A percentile compares a stretch with the other conserved stretches of the same genome.
Conservation (phyloP, 1,140 invertebrate genomes). For the Caligus rogercresseyi region DNA sequence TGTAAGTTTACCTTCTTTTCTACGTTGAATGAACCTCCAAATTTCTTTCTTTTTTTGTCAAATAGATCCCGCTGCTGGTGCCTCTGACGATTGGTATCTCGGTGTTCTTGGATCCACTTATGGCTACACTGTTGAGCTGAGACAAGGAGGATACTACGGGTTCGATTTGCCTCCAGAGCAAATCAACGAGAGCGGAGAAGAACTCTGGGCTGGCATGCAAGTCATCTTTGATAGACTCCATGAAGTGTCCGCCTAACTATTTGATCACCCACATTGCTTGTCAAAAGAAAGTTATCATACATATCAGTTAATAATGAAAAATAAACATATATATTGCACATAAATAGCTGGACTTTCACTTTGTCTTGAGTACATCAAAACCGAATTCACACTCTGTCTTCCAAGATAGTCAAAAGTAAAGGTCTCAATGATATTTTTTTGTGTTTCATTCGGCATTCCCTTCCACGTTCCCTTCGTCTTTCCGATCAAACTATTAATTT, state of each 20-base stretch:
- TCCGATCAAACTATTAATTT: too few species aligned
- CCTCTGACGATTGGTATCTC: slow-evolving; percentile 32
- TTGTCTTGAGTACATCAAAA: too few species aligned
- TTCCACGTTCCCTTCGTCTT: too few species aligned
- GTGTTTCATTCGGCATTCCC: too few species aligned
- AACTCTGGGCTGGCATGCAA: slow-evolving; percentile 26
- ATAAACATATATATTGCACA: too few species aligned
- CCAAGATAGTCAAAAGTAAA: too few species aligned
- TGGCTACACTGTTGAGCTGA: slow-evolving; percentile 32
- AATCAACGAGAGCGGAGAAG: slow-evolving; percentile 31
- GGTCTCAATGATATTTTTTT: too few species aligned
- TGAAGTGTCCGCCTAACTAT: slow-evolving; percentile 16
- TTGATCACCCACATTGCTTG: too few species aligned
- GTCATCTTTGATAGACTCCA: slow-evolving; percentile 13
- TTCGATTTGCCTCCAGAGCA: slow-evolving; percentile 33
- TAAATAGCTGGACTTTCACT: too few species aligned
- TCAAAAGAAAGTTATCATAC: too few species aligned
- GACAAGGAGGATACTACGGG: slow-evolving; percentile 30
- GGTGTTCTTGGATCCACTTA: slow-evolving; percentile 29
- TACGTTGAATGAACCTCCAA: background rate
- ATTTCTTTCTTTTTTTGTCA: background rate
- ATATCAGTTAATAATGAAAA: too few species aligned
- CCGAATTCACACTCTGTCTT: too few species aligned
- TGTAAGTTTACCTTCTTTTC: slow-evolving; percentile 18
- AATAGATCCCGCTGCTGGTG: slow-evolving; percentile 25